Conservation (phyloP, 2,797 vertebrate species). For the Hafferia zeledoni region DNA sequence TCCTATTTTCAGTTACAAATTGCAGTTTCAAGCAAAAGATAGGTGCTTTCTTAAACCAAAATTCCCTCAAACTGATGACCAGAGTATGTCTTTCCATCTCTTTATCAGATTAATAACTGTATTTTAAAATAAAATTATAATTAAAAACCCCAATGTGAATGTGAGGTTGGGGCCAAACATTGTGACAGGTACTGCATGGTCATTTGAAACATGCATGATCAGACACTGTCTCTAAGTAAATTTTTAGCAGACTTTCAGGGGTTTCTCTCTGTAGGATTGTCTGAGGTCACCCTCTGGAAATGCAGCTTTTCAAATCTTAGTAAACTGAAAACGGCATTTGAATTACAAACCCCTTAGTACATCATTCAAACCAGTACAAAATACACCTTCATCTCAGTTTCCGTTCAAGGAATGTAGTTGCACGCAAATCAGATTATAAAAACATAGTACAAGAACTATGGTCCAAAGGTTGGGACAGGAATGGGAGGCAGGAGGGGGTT, state of each 20-base stretch:
- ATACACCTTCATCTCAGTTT: not conserved
- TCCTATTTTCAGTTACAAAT: not conserved
- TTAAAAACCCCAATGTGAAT: fast-evolving
- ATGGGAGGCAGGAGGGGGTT: not conserved
- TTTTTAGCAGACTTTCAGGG: not conserved
- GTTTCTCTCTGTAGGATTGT: not conserved
- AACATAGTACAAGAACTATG: not conserved
- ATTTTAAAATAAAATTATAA: not conserved
- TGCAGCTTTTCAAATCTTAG: not conserved
- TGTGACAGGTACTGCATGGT: not conserved
- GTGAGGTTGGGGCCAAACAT: not conserved
- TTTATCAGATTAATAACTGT: not conserved
- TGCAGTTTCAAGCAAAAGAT: not conserved
- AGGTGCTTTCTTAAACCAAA: not conserved
- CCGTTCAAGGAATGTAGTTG: not conserved
- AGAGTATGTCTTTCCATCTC: not conserved
- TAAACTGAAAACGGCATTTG: not conserved
- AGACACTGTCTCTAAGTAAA: not conserved
- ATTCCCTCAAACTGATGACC: not conserved
- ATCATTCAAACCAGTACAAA: not conserved
- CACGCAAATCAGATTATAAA: conserved; percentile 11
- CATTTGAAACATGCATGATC: not conserved
- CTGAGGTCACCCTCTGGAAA: not conserved
- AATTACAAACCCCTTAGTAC: conserved; percentile 15
- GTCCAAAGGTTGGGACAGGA: not conserved